Evolutionary conservation across 1,140 invertebrate genomes (phyloP).

Genomic region (Wiebesia pumilae): DNA sequence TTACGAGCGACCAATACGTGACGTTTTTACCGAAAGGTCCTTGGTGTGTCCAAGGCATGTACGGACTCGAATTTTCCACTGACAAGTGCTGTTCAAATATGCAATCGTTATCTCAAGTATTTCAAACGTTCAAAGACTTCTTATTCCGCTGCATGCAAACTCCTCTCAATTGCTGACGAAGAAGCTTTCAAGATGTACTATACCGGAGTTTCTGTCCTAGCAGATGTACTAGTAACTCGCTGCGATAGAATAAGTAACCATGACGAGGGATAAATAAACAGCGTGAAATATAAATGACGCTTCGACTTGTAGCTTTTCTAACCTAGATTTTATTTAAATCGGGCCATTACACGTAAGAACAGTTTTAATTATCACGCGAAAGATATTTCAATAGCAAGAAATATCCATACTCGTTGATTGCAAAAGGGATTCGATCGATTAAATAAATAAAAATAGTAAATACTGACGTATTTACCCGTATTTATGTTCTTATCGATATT

Average conservation of each 20-base stretch:
- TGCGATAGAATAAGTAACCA: background rate
- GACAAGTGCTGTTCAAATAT: background rate
- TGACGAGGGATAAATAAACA: too few species aligned
- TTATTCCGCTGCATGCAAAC: background rate
- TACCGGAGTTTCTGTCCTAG: background rate
- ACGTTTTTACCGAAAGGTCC: background rate
- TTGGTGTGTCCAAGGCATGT: too few species aligned
- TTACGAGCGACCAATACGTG: constrained; percentile 32
- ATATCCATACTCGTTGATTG: background rate
- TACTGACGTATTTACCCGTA: too few species aligned
- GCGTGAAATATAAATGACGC: background rate
- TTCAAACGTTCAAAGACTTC: background rate
- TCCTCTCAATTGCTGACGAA: background rate
- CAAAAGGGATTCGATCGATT: background rate
- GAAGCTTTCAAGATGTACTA: background rate
- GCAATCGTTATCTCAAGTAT: background rate
- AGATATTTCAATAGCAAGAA: background rate
- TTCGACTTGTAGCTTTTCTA: background rate
- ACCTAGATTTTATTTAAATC: background rate
- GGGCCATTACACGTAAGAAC: too few species aligned
- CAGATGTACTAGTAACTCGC: background rate
- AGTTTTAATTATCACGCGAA: background rate
- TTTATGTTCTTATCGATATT: too few species aligned
- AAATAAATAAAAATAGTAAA: background rate
- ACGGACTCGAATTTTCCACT: too few species aligned